Conservation (phyloP, 64 coral and sea anemone species). For the Stichodactyla helianthus region DNA sequence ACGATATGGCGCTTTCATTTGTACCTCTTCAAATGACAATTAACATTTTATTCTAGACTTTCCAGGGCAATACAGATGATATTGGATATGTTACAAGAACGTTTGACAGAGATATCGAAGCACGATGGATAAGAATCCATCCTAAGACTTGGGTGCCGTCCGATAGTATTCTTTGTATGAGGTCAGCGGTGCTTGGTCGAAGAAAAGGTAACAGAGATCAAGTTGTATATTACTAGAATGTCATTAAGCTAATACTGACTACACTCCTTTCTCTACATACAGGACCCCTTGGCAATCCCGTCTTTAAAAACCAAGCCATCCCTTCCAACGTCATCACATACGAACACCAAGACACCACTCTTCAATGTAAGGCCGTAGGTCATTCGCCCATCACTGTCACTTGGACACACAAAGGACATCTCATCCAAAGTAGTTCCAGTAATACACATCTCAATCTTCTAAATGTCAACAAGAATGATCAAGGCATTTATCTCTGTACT, state of each 20-base stretch:
- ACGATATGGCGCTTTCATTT: too few species aligned
- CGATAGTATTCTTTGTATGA: neutral
- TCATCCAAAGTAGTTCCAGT: neutral
- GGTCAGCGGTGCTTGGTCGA: conserved; percentile 1
- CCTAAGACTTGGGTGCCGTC: neutral
- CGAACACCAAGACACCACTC: neutral
- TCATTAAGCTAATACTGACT: neutral
- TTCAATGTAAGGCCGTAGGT: conserved; percentile 2
- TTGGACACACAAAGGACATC: neutral
- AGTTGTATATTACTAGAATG: neutral
- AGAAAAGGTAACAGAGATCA: neutral
- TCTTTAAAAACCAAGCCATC: neutral
- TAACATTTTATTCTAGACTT: neutral
- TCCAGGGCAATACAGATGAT: neutral
- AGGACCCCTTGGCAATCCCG: neutral
- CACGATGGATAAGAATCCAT: neutral
- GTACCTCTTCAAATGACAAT: too few species aligned
- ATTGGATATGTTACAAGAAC: conserved; percentile 9
- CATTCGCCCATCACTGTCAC: neutral
- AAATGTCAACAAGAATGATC: neutral
- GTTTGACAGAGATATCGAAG: conserved; percentile 7
- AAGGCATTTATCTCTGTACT: conserved; percentile 10
- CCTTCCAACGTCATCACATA: neutral
- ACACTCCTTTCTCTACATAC: neutral
- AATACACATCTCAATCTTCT: neutral